These are phyloP conservation scores for Pagrus major DNA, from an alignment of 2,113 vertebrate species.

Conservation along the genomic window DNA sequence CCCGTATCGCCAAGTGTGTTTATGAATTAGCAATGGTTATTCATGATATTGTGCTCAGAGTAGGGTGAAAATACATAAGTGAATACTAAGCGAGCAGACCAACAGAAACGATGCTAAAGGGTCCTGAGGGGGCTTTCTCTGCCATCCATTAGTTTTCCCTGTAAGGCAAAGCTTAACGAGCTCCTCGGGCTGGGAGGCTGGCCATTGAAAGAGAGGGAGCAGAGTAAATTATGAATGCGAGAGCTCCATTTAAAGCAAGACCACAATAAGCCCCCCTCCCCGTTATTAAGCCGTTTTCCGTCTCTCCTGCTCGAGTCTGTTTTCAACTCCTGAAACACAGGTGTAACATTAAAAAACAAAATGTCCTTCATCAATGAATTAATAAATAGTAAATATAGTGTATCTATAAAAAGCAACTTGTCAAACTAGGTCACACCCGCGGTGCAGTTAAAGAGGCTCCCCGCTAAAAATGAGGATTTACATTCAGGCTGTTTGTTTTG, in stretches of 20 bases:
- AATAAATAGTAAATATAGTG: constrained; percentile 39
- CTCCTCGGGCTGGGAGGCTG: constrained; percentile 73
- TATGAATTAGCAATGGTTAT: constrained; percentile 83
- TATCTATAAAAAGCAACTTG: constrained; percentile 63
- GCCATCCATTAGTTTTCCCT: constrained; percentile 81
- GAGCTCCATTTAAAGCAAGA: constrained; percentile 50
- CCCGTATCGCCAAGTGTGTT: constrained; percentile 77
- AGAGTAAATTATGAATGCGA: constrained; percentile 66
- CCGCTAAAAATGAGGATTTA: constrained; percentile 71
- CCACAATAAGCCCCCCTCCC: constrained; percentile 27
- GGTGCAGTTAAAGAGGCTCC: constrained; percentile 68
- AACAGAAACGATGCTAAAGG: constrained; percentile 80
- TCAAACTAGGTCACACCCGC: constrained; percentile 63
- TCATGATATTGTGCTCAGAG: constrained; percentile 79
- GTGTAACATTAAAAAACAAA: neutral
- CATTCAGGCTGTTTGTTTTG: constrained; percentile 77
- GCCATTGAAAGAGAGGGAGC: constrained; percentile 61
- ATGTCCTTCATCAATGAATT: constrained; percentile 24
- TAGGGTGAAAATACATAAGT: constrained; percentile 81
- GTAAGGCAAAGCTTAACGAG: constrained; percentile 81
- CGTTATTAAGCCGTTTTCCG: constrained; percentile 11
- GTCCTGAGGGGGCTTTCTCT: constrained; percentile 79
- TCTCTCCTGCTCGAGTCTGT: constrained; percentile 21
- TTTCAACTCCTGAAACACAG: constrained; percentile 19
- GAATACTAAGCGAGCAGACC: constrained; percentile 81